Percentiles rank a stretch among this genome's conserved stretches.
phyloP scores from a whole-genome alignment of 1,140 invertebrate species.

The Lineus longissimus region DNA sequence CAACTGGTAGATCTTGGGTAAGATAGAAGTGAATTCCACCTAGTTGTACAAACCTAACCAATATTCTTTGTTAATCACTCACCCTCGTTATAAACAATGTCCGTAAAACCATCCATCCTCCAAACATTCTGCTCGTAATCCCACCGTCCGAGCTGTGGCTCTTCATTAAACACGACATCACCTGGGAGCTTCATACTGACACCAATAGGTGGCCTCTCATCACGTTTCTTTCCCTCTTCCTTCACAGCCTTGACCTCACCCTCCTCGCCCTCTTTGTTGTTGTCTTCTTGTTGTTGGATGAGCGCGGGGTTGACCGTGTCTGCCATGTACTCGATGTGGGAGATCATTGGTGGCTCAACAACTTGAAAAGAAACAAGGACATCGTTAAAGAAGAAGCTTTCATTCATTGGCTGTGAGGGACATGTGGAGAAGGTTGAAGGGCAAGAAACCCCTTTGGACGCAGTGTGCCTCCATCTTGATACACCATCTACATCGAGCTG shows the following conservation, averaged over 20 bases:
- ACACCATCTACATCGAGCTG: too few species aligned
- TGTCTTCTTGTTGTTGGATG: slow-evolving; percentile 11
- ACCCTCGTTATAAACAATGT: slow-evolving; percentile 46
- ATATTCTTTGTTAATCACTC: too few species aligned
- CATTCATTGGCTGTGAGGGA: too few species aligned
- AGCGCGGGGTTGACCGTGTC: slow-evolving; percentile 24
- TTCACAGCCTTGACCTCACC: slow-evolving; percentile 27
- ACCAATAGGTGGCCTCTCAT: slow-evolving; percentile 43
- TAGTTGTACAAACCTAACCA: not conserved
- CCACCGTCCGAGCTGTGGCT: slow-evolving; percentile 48
- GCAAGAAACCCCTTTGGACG: too few species aligned
- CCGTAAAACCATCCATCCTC: slow-evolving; percentile 45
- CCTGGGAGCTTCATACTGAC: slow-evolving; percentile 38
- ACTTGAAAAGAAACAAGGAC: slow-evolving; percentile 22
- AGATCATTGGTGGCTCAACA: slow-evolving; percentile 38
- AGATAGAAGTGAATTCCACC: not conserved
- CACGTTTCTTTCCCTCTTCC: slow-evolving; percentile 27
- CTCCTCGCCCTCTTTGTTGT: slow-evolving; percentile 23
- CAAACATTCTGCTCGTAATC: slow-evolving; percentile 42
- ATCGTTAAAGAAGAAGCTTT: not conserved
- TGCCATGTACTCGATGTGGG: slow-evolving; percentile 42
- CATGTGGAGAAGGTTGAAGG: too few species aligned
- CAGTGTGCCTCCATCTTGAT: too few species aligned
- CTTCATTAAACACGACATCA: slow-evolving; percentile 44
- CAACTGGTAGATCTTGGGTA: not conserved